Evolutionary conservation across 2,797 vertebrate species (phyloP).

Genomic region (Sphenopsis melanotis): DNA sequence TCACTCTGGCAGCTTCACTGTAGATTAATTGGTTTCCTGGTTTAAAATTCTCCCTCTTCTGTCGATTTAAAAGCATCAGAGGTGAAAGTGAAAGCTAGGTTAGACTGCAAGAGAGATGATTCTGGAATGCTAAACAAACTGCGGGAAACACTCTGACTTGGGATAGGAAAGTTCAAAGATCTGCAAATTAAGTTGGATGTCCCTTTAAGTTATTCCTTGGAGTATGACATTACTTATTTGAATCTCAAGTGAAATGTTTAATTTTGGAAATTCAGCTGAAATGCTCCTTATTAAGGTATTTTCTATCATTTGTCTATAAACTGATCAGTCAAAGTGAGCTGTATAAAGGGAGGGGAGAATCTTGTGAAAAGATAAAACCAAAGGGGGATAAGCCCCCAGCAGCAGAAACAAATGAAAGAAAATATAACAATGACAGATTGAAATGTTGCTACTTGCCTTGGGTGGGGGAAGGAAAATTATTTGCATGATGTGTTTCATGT

Average conservation of each 20-base stretch:
- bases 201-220: constrained; percentile 29
- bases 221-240: not conserved
- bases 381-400: not conserved
- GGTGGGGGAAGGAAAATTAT: not conserved
- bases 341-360: not conserved
- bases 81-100: not conserved
- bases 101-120: not conserved
- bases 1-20: not conserved
- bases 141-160: not conserved
- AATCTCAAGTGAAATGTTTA: not conserved
- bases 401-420: constrained; percentile 44
- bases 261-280: not conserved
- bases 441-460: not conserved
- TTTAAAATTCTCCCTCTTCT: not conserved
- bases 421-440: not conserved
- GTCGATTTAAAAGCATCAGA: not conserved
- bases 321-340: not conserved
- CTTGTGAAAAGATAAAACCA: not conserved
- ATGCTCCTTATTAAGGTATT: not conserved
- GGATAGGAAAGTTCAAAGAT: not conserved
- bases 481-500: not conserved
- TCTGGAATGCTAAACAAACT: not conserved
- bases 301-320: constrained; percentile 53
- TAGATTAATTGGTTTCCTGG: not conserved
- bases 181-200: not conserved